Percentiles rank a stretch among this genome's conserved stretches.
Evolutionary conservation across 2,113 vertebrate genomes (phyloP).

Genomic region (Chrysemys picta): DNA sequence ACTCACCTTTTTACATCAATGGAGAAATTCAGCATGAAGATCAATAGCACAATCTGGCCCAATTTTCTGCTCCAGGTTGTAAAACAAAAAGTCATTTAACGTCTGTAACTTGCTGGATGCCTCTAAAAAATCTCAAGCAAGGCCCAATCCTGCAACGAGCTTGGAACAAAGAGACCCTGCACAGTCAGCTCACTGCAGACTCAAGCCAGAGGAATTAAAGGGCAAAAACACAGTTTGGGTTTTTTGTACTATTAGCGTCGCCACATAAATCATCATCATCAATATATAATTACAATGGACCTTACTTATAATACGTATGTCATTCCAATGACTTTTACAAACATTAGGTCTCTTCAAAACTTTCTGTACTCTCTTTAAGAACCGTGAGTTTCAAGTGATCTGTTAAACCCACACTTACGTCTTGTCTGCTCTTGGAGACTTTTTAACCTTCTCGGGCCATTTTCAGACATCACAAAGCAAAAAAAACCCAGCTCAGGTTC

Average conservation of each 20-base stretch:
- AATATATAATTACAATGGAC: accelerated
- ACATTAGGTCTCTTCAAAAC: accelerated
- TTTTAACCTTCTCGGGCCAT: not conserved
- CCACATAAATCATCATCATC: accelerated
- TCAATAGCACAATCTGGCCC: not conserved
- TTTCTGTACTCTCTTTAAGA: not conserved
- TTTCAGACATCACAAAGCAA: not conserved
- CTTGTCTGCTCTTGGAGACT: not conserved
- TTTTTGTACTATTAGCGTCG: accelerated
- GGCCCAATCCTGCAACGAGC: too few species aligned
- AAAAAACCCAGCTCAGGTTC: not conserved
- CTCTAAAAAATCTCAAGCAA: too few species aligned
- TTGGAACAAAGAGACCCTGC: too few species aligned
- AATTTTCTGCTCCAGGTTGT: not conserved
- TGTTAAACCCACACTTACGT: accelerated
- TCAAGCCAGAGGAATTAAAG: accelerated
- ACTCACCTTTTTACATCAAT: conserved; percentile 44
- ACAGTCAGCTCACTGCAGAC: not conserved
- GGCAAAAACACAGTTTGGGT: not conserved
- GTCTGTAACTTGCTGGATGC: not conserved
- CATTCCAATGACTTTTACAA: not conserved
- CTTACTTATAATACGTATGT: accelerated
- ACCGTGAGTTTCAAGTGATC: not conserved
- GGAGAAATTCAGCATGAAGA: not conserved
- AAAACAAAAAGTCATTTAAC: not conserved